Percentiles rank a stretch among this genome's conserved stretches.
phyloP scores from a whole-genome alignment of 2,797 vertebrate species.

The Cyclopterus lumpus region DNA sequence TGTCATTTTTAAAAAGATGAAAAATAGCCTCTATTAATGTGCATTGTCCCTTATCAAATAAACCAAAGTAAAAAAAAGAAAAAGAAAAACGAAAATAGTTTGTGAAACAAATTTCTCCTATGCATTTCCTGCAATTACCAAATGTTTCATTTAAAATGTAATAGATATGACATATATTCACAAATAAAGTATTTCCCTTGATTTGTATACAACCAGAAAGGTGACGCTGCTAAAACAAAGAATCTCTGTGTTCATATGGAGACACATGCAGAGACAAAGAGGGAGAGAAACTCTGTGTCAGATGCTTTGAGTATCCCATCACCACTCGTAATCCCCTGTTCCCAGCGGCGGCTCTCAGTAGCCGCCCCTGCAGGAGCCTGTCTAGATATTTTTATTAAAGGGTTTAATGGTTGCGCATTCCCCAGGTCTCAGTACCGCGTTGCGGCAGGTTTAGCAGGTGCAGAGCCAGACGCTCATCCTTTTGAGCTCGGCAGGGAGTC shows the following conservation, averaged over 20 bases:
- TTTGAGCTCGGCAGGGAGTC: conserved; percentile 27
- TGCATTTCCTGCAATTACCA: neutral
- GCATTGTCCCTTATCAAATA: no score
- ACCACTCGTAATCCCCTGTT: conserved; percentile 46
- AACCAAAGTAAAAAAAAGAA: no score
- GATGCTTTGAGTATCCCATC: conserved; percentile 40
- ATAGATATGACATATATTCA: neutral
- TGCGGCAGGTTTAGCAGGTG: conserved; percentile 43
- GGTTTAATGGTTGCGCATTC: conserved; percentile 39
- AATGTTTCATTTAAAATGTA: neutral
- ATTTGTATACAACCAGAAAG: neutral
- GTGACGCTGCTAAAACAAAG: neutral
- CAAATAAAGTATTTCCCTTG: neutral
- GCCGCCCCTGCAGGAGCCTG: conserved; percentile 52
- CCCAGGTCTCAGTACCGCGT: conserved; percentile 39
- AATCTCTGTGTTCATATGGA: neutral
- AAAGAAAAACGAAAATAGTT: no score
- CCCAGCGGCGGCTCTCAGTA: conserved; percentile 46
- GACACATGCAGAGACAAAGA: conserved; percentile 10
- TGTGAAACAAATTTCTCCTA: neutral
- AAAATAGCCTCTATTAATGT: no score
- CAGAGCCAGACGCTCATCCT: conserved; percentile 34
- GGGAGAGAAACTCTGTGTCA: conserved; percentile 13
- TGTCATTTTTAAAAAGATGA: no score
- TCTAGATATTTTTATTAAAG: conserved; percentile 65